A percentile compares a stretch with the other conserved stretches of the same genome.
phyloP scores from a whole-genome alignment of 2,113 vertebrate species.

The human (Homo sapiens) region GRCh38 chr2:101202001-101202500 shows the following conservation, averaged over 20 bases:
- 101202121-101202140: not conserved
- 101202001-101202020: not conserved
- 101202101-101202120: not conserved
- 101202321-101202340: not conserved
- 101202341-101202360: not conserved
- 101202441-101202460: not conserved
- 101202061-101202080: not conserved
- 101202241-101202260: not conserved
- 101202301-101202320: not conserved
- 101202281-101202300: not conserved
- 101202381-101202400: not conserved
- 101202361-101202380: not conserved
- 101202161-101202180: not conserved
- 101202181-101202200: not conserved
- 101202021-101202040: not conserved
- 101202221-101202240: not conserved
- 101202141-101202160: not conserved
- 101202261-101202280: not conserved
- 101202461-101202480: not conserved
- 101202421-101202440: accelerated
- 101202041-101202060: not conserved
- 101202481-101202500: not conserved
- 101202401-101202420: not conserved
- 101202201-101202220: not conserved
- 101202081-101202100: not conserved